These are phyloP conservation scores for Frankliniella intonsa DNA, from an alignment of 2,888 invertebrate genomes.

Conservation along the genomic window DNA sequence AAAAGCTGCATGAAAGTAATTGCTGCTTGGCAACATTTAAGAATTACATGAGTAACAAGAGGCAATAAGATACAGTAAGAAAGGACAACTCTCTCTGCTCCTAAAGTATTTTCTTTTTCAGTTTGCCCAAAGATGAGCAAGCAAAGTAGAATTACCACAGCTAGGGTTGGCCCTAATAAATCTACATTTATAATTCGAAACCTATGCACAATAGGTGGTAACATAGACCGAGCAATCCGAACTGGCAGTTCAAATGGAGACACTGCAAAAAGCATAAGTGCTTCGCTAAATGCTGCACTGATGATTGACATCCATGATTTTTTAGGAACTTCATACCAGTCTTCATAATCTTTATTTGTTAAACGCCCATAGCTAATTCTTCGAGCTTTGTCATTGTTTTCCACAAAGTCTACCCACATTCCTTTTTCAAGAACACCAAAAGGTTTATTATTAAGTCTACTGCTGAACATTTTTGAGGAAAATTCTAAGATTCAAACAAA, in stretches of 20 bases:
- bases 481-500: not conserved
- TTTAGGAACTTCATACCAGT: not conserved
- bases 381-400: slow-evolving; percentile 36
- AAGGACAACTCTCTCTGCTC: slow-evolving; percentile 41
- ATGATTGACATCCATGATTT: not conserved
- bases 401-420: slow-evolving; percentile 7
- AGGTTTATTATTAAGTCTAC: not conserved
- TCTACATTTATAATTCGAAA: slow-evolving; percentile 47
- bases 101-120: slow-evolving; percentile 42
- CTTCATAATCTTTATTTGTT: slow-evolving; percentile 8
- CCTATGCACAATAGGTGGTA: slow-evolving; percentile 45
- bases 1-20: slow-evolving; percentile 46
- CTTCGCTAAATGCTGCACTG: slow-evolving; percentile 30
- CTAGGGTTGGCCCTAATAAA: slow-evolving; percentile 48
- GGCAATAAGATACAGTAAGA: slow-evolving; percentile 46
- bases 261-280: slow-evolving; percentile 42
- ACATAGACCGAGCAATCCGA: slow-evolving; percentile 47
- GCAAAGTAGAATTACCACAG: slow-evolving; percentile 44
- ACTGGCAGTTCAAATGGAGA: slow-evolving; percentile 43
- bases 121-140: slow-evolving; percentile 47
- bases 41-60: slow-evolving; percentile 43
- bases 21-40: slow-evolving; percentile 43
- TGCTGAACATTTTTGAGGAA: not conserved
- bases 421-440: not conserved
- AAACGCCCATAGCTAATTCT: slow-evolving; percentile 34